A percentile compares a stretch with the other conserved stretches of the same genome.
Conservation (phyloP, 2,113 vertebrate species). For the Trogon surrucura region DNA sequence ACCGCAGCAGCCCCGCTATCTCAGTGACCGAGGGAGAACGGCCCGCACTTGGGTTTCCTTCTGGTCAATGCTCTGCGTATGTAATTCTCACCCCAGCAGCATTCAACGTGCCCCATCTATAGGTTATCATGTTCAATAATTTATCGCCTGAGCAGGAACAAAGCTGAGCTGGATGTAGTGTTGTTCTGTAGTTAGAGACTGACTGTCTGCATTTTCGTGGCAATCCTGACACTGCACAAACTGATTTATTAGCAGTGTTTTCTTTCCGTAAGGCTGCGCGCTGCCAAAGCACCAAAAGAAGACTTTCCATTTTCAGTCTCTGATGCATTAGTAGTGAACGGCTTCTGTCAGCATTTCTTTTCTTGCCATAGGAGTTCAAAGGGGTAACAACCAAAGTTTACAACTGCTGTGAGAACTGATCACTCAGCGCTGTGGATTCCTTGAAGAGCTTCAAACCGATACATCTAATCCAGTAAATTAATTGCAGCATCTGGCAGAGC, state of each 20-base stretch:
- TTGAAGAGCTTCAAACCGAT: background rate
- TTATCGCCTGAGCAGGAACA: background rate
- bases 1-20: background rate
- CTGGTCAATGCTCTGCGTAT: background rate
- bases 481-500: background rate
- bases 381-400: background rate
- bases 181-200: background rate
- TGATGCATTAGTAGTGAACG: background rate
- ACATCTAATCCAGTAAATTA: background rate
- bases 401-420: background rate
- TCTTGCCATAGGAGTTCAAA: background rate
- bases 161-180: background rate
- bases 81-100: background rate
- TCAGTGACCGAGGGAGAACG: background rate
- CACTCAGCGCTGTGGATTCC: accelerated
- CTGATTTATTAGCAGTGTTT: background rate
- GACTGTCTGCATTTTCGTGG: background rate
- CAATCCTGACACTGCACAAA: background rate
- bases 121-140: background rate
- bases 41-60: background rate
- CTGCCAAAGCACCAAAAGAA: background rate
- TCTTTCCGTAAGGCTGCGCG: background rate
- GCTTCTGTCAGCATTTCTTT: background rate
- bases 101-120: background rate
- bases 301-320: background rate